These are phyloP conservation scores for Agriopis aurantiaria DNA, from an alignment of 2,888 invertebrate species.

Conservation along the genomic window DNA sequence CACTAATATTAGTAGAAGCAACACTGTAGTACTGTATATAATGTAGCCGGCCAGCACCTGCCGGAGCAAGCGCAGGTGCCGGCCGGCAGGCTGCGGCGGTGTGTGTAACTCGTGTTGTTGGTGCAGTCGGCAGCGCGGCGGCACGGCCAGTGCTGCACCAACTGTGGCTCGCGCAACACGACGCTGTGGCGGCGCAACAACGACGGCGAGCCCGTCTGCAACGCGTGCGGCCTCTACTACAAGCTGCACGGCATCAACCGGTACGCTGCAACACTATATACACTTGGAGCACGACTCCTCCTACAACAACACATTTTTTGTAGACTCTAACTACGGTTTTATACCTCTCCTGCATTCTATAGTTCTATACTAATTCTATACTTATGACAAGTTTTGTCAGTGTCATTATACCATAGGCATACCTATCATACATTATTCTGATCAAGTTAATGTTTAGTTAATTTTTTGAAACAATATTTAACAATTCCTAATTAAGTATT, in stretches of 20 bases:
- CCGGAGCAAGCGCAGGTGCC: too few species aligned
- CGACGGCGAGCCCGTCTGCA: conserved; percentile 99
- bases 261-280: conserved; percentile 46
- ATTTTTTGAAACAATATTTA: too few species aligned
- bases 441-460: too few species aligned
- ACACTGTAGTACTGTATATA: too few species aligned
- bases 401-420: too few species aligned
- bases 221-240: conserved; percentile 98
- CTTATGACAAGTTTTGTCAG: too few species aligned
- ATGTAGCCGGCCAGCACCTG: too few species aligned
- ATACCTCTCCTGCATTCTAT: neutral
- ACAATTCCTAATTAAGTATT: too few species aligned
- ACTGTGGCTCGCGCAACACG: conserved; percentile 98
- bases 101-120: conserved; percentile 38
- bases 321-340: neutral
- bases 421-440: too few species aligned
- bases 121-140: conserved; percentile 94
- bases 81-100: too few species aligned
- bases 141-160: conserved; percentile 96
- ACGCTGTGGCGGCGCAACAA: conserved; percentile 99
- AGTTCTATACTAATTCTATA: too few species aligned
- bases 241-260: conserved; percentile 97
- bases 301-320: neutral
- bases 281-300: neutral
- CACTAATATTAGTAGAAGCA: neutral